Conservation (phyloP, 2,797 vertebrate species). For the Pteronotus mesoamericanus region DNA sequence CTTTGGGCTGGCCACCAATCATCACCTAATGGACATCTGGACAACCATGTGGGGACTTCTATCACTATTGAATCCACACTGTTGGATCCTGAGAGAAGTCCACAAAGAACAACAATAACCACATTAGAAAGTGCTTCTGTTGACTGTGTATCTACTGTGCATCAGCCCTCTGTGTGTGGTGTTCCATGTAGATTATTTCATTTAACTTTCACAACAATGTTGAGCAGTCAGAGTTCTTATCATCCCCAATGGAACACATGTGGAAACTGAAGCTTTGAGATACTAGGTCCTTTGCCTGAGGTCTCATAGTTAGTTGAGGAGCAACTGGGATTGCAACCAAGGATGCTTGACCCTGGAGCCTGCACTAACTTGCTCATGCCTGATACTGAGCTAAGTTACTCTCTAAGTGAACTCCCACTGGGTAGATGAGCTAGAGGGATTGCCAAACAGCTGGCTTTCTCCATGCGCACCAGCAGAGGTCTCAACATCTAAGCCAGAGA, state of each 20-base stretch:
- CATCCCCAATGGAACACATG: not conserved
- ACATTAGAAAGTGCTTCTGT: not conserved
- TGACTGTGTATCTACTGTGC: not conserved
- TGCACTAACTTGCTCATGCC: not conserved
- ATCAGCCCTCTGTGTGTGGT: not conserved
- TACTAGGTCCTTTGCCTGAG: not conserved
- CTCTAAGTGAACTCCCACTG: not conserved
- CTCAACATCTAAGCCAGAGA: not conserved
- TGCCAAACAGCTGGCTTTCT: constrained; percentile 27
- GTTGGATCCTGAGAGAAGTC: not conserved
- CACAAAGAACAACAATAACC: not conserved
- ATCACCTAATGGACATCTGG: not conserved
- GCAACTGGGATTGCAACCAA: not conserved
- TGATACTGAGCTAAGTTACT: constrained; percentile 11
- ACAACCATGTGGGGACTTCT: not conserved
- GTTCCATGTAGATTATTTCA: not conserved
- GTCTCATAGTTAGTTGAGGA: not conserved
- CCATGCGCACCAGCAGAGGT: not conserved
- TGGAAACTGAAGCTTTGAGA: not conserved
- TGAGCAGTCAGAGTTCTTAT: not conserved
- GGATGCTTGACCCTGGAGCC: not conserved
- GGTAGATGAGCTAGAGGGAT: not conserved
- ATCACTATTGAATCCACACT: not conserved
- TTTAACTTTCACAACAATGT: not conserved
- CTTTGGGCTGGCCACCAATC: not conserved